A percentile compares a stretch with the other conserved stretches of the same genome.
Evolutionary conservation across 2,113 vertebrate genomes (phyloP).

Genomic region (Clinocottus analis): DNA sequence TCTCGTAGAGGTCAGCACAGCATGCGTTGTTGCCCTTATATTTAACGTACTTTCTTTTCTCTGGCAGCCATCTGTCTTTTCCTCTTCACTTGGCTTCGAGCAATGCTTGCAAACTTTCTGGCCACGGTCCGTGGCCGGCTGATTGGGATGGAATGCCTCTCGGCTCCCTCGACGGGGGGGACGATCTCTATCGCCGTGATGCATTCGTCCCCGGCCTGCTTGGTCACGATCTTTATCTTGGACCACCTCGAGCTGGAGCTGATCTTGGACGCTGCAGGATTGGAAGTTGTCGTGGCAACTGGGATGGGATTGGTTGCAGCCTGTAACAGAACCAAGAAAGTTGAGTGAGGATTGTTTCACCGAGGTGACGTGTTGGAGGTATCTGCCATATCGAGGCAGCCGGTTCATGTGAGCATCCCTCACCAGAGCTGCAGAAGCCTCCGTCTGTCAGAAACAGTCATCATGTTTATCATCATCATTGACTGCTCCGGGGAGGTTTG

Average conservation of each 20-base stretch:
- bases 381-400: too few relatives aligned
- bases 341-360: background rate
- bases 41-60: conserved; percentile 95
- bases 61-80: conserved; percentile 98
- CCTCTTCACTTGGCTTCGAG: conserved; percentile 96
- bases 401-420: too few relatives aligned
- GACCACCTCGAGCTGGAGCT: conserved; percentile 91
- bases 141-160: conserved; percentile 86
- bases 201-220: conserved; percentile 93
- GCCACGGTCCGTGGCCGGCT: conserved; percentile 90
- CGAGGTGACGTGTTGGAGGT: background rate
- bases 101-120: conserved; percentile 97
- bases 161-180: conserved; percentile 85
- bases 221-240: conserved; percentile 98
- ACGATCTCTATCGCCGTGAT: conserved; percentile 97
- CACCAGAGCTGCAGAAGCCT: too few relatives aligned
- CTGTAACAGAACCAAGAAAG: conserved; percentile 37
- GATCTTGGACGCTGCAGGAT: conserved; percentile 58
- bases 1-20: background rate
- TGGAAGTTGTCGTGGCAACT: conserved; percentile 40
- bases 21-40: background rate
- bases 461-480: too few relatives aligned
- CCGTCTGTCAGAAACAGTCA: too few relatives aligned
- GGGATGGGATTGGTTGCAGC: conserved; percentile 61
- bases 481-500: too few relatives aligned